Evolutionary conservation across 2,888 invertebrate species (phyloP).

Genomic region (Octodonta nipae): DNA sequence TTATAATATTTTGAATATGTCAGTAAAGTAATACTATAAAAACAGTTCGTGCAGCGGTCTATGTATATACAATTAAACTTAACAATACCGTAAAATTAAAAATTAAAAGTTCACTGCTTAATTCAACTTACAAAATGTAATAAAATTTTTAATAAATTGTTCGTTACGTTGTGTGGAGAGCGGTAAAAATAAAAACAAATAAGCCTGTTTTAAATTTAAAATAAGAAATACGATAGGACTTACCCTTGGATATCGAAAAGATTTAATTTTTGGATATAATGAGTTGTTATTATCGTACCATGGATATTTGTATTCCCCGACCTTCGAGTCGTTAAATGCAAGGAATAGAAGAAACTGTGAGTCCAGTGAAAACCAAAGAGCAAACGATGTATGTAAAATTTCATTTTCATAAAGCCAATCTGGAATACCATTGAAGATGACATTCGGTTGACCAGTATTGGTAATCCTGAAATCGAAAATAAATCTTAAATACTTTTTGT

Average conservation of each 20-base stretch:
- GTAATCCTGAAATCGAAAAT: slow-evolving; percentile 45
- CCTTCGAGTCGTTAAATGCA: slow-evolving; percentile 59
- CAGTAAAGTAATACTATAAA: too few species aligned
- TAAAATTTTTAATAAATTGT: too few species aligned
- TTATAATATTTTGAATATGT: too few species aligned
- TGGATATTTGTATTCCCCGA: slow-evolving; percentile 57
- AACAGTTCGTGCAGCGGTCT: too few species aligned
- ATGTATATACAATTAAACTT: too few species aligned
- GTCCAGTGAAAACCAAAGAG: slow-evolving; percentile 75
- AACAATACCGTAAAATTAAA: too few species aligned
- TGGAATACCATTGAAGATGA: slow-evolving; percentile 71
- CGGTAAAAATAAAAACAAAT: too few species aligned
- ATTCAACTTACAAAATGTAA: too few species aligned
- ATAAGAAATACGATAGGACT: too few species aligned
- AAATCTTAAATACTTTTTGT: background rate
- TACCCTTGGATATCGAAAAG: slow-evolving; percentile 62
- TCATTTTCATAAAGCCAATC: slow-evolving; percentile 86
- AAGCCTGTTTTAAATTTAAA: too few species aligned
- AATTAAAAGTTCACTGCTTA: too few species aligned
- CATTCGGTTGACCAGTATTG: slow-evolving; percentile 44
- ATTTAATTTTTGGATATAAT: slow-evolving; percentile 52
- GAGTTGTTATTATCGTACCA: slow-evolving; percentile 49
- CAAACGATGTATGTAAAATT: slow-evolving; percentile 52
- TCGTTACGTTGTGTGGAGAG: too few species aligned
- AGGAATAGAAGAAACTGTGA: slow-evolving; percentile 62